phyloP scores from a whole-genome alignment of 2,888 invertebrate genomes.

The Ernsta delagoae region DNA sequence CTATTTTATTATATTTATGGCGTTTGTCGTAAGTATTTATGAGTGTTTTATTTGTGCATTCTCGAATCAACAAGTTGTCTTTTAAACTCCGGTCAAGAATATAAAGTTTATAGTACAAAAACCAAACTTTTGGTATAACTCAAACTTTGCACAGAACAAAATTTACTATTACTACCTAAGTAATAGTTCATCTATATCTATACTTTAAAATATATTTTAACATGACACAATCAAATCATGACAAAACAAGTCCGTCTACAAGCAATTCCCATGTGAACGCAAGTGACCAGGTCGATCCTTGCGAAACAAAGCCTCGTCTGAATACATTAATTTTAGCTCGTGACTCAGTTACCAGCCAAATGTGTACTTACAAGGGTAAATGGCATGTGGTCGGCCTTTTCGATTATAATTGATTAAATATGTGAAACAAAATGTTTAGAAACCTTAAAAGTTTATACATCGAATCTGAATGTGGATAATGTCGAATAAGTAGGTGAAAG shows the following conservation, averaged over 20 bases:
- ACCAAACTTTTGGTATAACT: too few relatives aligned
- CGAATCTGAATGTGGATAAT: neutral
- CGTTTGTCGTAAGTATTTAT: too few relatives aligned
- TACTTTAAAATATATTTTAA: neutral
- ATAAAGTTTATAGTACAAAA: too few relatives aligned
- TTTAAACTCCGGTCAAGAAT: too few relatives aligned
- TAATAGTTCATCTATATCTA: too few relatives aligned
- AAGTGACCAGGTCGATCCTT: constrained; percentile 11
- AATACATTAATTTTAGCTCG: constrained; percentile 19
- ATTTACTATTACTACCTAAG: too few relatives aligned
- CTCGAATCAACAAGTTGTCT: too few relatives aligned
- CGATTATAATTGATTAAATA: neutral
- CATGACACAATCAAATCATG: constrained; percentile 18
- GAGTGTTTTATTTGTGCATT: too few relatives aligned
- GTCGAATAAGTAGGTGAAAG: too few relatives aligned
- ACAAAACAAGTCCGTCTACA: neutral
- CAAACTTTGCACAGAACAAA: too few relatives aligned
- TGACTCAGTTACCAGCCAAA: constrained; percentile 16
- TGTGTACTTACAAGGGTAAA: neutral
- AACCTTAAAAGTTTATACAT: too few relatives aligned
- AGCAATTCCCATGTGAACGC: constrained; percentile 24
- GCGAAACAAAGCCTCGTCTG: constrained; percentile 31
- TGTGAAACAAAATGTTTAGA: neutral
- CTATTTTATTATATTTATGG: too few relatives aligned
- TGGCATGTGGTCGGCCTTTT: neutral